Base-by-base conservation (phyloP, 1,140 invertebrate genomes). In the Zaprionus kolodkinae region DNA sequence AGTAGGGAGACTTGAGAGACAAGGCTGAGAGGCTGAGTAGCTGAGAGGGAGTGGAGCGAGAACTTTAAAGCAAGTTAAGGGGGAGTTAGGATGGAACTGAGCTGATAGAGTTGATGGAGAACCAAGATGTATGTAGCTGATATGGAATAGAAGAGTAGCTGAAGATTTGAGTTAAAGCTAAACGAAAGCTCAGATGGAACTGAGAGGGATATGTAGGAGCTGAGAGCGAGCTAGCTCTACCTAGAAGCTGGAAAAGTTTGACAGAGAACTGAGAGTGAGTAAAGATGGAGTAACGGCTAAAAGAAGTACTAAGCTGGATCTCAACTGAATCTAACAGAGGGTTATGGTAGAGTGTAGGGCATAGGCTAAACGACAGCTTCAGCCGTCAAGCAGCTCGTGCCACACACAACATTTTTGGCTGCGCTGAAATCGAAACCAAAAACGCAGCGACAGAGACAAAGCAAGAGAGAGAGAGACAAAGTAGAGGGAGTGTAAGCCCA, bases 341-440 rank as follows among this genome's bases (percentile, higher is more conserved):
- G 43, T 11, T 6, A 45, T 38, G 21, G 27, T 6, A 11, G 7
- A 30, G 7, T 4, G 1, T 12, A 11, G 7, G 17, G 52, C n/a
- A 13, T 3, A 4, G 12, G 13, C 10, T 25, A 15, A 54, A 69
- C 74, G 1, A 15, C 15, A 48, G 45, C 45, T 17, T 48, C 13
- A 7, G 6, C 12, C 1, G 10, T 25, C 10, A 50, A 45, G n/a
- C 40, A 45, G 45, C 45, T 72, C 75, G 75, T 73, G 75, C 70
- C 75, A 17, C 10, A 38, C 12, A n/a, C 17, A 30, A 50, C 52
- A 25, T 30, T 10, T 36, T 15, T 2, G 27, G 12, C 36, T 25
- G 11, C 36, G 45, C 61, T 66, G 73, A 76, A 72, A 72, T 62
- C 38, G 62, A 77, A 68, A 77, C 64, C 30, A 17, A 75, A 57